A percentile compares a stretch with the other conserved stretches of the same genome.
These are phyloP conservation scores for Diphyllodes magnificus DNA, from an alignment of 2,113 vertebrate species.

Conservation along the genomic window DNA sequence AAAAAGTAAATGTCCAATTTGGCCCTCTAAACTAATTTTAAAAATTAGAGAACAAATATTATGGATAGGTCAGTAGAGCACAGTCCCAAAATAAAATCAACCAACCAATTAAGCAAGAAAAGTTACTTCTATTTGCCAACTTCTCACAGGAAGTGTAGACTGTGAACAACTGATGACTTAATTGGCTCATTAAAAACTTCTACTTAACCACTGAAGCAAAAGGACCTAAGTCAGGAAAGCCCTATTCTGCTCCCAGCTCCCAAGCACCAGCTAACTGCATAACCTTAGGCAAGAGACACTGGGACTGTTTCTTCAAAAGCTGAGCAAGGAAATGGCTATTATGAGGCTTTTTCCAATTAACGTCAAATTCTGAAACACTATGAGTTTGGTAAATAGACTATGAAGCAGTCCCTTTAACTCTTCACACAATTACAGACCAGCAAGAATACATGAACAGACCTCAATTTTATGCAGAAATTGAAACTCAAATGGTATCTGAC, in stretches of 20 bases:
- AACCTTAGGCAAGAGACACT: background rate
- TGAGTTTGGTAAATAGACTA: background rate
- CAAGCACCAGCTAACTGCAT: background rate
- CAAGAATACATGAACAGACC: background rate
- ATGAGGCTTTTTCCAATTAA: background rate
- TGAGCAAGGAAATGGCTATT: background rate
- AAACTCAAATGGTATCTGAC: background rate
- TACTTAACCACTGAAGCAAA: constrained; percentile 27
- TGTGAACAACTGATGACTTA: constrained; percentile 50
- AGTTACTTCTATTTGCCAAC: constrained; percentile 42
- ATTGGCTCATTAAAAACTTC: constrained; percentile 58
- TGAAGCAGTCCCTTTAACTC: background rate
- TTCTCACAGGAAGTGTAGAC: constrained; percentile 18
- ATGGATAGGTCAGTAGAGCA: background rate
- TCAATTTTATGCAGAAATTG: background rate
- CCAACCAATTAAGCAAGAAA: constrained; percentile 42
- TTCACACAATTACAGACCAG: background rate
- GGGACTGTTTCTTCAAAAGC: background rate
- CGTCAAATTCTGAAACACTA: background rate
- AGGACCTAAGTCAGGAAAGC: background rate
- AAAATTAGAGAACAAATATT: constrained; percentile 9
- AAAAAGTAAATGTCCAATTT: background rate
- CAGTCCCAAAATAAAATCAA: constrained; percentile 5
- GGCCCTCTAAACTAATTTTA: background rate
- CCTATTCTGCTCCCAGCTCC: background rate